A percentile compares a stretch with the other conserved stretches of the same genome.
Evolutionary conservation across 2,797 vertebrate genomes (phyloP).

Genomic region (Monodelphis domestica): DNA sequence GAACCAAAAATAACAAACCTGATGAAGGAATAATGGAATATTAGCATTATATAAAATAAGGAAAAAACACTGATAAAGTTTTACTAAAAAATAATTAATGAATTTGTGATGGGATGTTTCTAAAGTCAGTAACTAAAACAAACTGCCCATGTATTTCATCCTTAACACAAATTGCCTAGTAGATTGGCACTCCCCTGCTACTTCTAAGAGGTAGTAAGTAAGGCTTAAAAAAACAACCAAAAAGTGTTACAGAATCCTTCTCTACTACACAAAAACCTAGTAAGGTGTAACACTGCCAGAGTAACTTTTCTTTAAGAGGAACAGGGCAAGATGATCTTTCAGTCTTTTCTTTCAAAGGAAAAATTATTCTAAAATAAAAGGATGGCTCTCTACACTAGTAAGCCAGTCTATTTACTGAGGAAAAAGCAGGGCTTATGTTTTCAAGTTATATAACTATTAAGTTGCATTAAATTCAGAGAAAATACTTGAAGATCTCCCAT

Average conservation of each 20-base stretch:
- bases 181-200: neutral
- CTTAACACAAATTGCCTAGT: neutral
- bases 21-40: neutral
- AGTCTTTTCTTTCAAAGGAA: neutral
- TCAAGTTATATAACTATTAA: constrained; percentile 18
- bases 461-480: constrained; percentile 31
- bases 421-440: constrained; percentile 9
- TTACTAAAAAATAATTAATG: neutral
- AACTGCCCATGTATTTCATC: neutral
- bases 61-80: neutral
- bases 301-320: neutral
- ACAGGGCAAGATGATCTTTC: neutral
- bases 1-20: neutral
- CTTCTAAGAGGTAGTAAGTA: neutral
- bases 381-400: neutral
- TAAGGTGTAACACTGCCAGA: neutral
- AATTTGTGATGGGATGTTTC: neutral
- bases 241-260: neutral
- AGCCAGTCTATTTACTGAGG: neutral
- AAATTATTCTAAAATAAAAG: neutral
- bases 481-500: neutral
- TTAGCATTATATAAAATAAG: neutral
- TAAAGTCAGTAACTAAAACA: neutral
- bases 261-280: neutral
- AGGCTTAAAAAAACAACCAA: neutral